These are phyloP conservation scores for Phlogophora meticulosa DNA, from an alignment of 2,888 invertebrate genomes.

Conservation along the genomic window DNA sequence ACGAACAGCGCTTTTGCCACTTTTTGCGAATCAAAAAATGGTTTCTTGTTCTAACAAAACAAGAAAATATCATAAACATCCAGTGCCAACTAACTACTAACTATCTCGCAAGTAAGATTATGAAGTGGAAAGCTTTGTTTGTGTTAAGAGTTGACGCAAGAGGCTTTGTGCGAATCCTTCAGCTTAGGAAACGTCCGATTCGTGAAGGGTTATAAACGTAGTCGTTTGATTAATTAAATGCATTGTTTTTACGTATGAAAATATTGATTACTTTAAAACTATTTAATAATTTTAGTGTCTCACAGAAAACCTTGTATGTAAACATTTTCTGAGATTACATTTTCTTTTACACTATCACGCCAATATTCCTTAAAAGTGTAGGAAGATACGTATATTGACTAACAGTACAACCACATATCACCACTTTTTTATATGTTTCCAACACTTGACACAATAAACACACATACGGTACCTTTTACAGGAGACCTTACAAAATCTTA, in stretches of 20 bases:
- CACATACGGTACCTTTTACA: too few species aligned
- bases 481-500: too few species aligned
- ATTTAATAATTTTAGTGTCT: background rate
- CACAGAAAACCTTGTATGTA: background rate
- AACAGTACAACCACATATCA: too few species aligned
- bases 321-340: background rate
- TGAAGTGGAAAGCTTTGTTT: background rate
- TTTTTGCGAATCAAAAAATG: background rate
- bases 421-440: too few species aligned
- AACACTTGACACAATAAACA: too few species aligned
- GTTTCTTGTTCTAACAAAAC: background rate
- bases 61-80: background rate
- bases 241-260: background rate
- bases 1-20: too few species aligned
- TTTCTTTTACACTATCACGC: too few species aligned
- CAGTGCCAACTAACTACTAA: background rate
- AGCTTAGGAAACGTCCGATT: background rate
- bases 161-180: background rate
- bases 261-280: background rate
- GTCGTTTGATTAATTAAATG: background rate
- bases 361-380: too few species aligned
- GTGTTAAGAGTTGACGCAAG: background rate
- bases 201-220: background rate
- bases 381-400: too few species aligned
- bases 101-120: background rate